Base-by-base conservation (phyloP, 1,140 invertebrate species). In the Dendrolimus punctatus region DNA sequence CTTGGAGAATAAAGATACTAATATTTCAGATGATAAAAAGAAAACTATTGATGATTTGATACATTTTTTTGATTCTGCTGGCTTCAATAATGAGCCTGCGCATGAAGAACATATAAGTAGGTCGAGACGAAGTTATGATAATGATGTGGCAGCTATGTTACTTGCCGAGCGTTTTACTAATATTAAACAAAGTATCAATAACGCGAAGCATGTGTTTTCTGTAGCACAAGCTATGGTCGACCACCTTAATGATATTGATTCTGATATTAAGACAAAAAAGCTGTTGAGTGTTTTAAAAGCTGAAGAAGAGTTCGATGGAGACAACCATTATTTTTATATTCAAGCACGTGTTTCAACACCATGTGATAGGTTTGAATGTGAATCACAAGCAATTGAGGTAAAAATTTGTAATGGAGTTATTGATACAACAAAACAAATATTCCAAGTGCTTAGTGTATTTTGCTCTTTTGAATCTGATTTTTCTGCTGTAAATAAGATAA, bases 31-130 rank as follows among this genome's bases (percentile, higher is more conserved):
- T 5, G 73, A 81, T 45, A 76, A 73, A 46, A 76, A 72, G 54
- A 74, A 81, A 71, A 64, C 73, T 8, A 71, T 86, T 5, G 80
- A 85, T 51, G 78, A 84, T 45, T 61, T 84, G 38, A 62, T 86
- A 43, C 71, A 76, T 61, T 80, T 76, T 72, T 82, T 86, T 46
- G 68, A 80, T 49, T 73, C 73, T 61, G 65, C 67, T 64, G 68
- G 68, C 39, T 71, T 68, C 62, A 58, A 68, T 49, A 56, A 53
- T 55, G 55, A 55, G 51, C 37, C 48, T n/a, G 50, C 47, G 42
- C 44, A 37, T 8, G 42, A 62, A 38, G 60, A 54, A 40, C 44
- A 59, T 38, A 37, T 40, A 37, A 8, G 42, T 6, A 76, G 74
- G 56, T 56, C 42, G 10, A 80, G 64, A 58, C 71, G 77, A 61